phyloP scores from a whole-genome alignment of 2,888 invertebrate genomes.

The Holacanthella duospinosa region DNA sequence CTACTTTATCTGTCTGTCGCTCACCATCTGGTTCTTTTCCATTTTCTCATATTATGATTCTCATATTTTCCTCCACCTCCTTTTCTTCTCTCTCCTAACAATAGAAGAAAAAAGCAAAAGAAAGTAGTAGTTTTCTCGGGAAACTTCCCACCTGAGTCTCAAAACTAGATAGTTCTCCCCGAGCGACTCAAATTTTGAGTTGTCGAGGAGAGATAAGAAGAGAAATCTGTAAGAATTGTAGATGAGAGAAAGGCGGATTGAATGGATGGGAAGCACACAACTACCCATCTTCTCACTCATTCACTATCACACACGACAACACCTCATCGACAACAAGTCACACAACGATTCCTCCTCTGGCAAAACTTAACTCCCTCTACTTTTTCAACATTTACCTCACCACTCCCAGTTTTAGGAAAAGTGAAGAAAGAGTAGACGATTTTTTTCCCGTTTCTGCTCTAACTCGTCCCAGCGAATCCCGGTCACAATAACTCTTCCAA shows the following conservation, averaged over 20 bases:
- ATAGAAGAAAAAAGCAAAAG: constrained; percentile 23
- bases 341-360: too few relatives aligned
- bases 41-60: background rate
- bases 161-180: too few relatives aligned
- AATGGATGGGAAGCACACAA: background rate
- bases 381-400: too few relatives aligned
- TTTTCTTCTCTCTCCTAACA: constrained; percentile 21
- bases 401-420: too few relatives aligned
- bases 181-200: constrained; percentile 6
- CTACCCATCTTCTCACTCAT: background rate
- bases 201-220: background rate
- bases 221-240: background rate
- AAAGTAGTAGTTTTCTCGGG: constrained; percentile 26
- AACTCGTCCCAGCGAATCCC: too few relatives aligned
- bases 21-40: constrained; percentile 24
- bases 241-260: background rate
- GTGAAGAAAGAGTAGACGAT: too few relatives aligned
- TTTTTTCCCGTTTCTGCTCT: too few relatives aligned
- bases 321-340: too few relatives aligned
- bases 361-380: too few relatives aligned
- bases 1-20: constrained; percentile 31
- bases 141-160: constrained; percentile 30
- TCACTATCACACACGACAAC: background rate
- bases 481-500: too few relatives aligned
- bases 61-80: background rate